Percentiles rank a stretch among this genome's conserved stretches.
Evolutionary conservation across 2,888 invertebrate genomes (phyloP).

Genomic region (Macrosiphum euphorbiae): DNA sequence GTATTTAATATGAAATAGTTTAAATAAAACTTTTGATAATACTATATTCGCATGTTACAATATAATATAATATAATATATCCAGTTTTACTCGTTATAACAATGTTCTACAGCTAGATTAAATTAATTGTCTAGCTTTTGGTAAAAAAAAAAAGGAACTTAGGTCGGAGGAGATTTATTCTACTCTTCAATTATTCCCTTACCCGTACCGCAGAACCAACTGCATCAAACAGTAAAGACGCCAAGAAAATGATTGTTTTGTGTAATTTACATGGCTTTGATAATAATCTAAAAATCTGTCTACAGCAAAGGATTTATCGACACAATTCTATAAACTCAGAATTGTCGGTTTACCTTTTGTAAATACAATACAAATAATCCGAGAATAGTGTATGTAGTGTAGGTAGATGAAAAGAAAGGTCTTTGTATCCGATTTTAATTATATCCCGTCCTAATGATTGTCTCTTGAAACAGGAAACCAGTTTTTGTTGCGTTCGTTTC

Average conservation of each 20-base stretch:
- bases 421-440: slow-evolving; percentile 52
- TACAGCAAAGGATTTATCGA: background rate
- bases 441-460: slow-evolving; percentile 30
- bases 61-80: too few species aligned
- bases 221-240: background rate
- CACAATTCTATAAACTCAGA: slow-evolving; percentile 22
- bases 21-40: background rate
- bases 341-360: slow-evolving; percentile 43
- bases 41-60: background rate
- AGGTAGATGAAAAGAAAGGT: background rate
- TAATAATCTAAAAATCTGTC: slow-evolving; percentile 39
- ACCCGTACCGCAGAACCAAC: background rate
- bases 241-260: slow-evolving; percentile 30
- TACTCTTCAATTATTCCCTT: background rate
- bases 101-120: background rate
- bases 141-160: background rate
- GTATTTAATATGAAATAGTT: background rate
- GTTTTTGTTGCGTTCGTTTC: slow-evolving; percentile 21
- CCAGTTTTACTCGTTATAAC: background rate
- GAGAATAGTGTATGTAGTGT: background rate
- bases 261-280: slow-evolving; percentile 42
- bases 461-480: slow-evolving; percentile 47
- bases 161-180: background rate
- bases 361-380: slow-evolving; percentile 13
- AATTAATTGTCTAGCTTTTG: background rate